A percentile compares a stretch with the other conserved stretches of the same genome.
Evolutionary conservation across 2,888 invertebrate genomes (phyloP).

Genomic region (Piscicola geometra): DNA sequence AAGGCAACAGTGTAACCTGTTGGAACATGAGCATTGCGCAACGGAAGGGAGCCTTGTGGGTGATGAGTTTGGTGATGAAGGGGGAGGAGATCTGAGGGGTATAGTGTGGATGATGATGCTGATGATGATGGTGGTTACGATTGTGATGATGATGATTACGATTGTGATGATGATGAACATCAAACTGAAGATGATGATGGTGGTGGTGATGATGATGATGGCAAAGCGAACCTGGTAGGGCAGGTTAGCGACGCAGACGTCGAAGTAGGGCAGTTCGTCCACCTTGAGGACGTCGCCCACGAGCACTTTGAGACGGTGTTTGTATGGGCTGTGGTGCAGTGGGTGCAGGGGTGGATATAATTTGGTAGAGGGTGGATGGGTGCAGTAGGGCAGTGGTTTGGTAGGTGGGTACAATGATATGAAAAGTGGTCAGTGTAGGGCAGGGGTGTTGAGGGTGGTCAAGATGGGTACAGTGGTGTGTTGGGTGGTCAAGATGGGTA

Average conservation of each 20-base stretch:
- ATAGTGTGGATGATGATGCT: no score
- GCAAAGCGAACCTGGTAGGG: constrained; percentile 78
- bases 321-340: constrained; percentile 73
- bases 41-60: constrained; percentile 67
- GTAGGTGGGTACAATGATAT: no score
- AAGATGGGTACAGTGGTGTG: no score
- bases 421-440: no score
- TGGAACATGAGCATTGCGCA: constrained; percentile 99
- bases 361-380: no score
- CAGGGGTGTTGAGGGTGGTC: no score
- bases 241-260: constrained; percentile 95
- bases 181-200: no score
- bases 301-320: constrained; percentile 82
- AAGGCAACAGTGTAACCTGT: no score
- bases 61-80: constrained; percentile 83
- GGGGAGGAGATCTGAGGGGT: constrained; percentile 69
- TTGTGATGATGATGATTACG: background rate
- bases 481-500: no score
- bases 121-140: background rate
- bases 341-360: no score
- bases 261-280: constrained; percentile 83
- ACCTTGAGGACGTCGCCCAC: constrained; percentile 90
- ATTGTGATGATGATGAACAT: background rate
- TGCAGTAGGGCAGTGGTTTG: no score
- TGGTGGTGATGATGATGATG: background rate